Percentiles rank a stretch among this genome's conserved stretches.
Evolutionary conservation across 2,113 vertebrate species (phyloP).

Genomic region (Pterocles gutturalis): DNA sequence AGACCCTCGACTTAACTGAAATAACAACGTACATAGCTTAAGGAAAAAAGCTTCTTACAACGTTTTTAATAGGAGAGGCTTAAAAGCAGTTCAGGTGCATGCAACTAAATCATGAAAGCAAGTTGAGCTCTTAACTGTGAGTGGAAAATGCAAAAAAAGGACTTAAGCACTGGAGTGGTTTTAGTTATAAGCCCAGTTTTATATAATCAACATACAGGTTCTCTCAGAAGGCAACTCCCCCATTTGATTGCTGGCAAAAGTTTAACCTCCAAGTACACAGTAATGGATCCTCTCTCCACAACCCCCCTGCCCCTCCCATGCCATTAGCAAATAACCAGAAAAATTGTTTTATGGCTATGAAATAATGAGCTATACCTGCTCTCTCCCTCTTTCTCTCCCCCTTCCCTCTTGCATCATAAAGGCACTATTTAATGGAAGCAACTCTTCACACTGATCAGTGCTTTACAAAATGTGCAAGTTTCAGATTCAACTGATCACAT

Average conservation of each 20-base stretch:
- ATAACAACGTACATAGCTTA: accelerated
- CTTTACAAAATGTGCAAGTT: neutral
- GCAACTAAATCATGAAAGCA: neutral
- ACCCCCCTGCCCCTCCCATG: accelerated
- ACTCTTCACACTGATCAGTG: neutral
- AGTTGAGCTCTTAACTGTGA: neutral
- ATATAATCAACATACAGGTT: neutral
- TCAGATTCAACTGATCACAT: neutral
- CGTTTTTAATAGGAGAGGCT: neutral
- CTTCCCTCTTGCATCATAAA: neutral
- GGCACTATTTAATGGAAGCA: neutral
- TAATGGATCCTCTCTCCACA: neutral
- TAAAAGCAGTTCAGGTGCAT: neutral
- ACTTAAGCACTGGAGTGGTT: neutral
- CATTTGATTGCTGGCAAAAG: neutral
- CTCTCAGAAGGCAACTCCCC: neutral
- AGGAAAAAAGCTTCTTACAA: neutral
- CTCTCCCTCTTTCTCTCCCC: neutral
- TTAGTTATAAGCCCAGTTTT: neutral
- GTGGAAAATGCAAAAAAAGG: neutral
- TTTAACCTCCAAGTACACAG: neutral
- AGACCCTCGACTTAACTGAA: neutral
- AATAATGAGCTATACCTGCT: neutral
- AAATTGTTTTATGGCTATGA: accelerated
- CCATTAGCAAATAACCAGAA: neutral